Conservation (phyloP, 2,797 vertebrate genomes). For the Trachurus trachurus region DNA sequence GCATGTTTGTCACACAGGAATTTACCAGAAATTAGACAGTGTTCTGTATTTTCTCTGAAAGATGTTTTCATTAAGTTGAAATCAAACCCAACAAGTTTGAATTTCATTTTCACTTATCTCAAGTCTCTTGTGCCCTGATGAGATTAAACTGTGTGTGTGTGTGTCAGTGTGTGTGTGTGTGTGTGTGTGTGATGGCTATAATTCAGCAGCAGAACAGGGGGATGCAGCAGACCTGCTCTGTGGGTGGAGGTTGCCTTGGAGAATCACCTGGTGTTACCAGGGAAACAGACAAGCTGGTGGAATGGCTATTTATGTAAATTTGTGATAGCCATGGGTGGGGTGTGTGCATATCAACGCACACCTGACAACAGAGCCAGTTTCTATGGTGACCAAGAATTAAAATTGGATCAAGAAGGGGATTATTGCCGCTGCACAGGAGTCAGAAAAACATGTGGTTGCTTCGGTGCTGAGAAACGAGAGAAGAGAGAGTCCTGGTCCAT, state of each 20-base stretch:
- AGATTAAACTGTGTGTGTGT: slow-evolving; percentile 6
- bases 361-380: slow-evolving; percentile 75
- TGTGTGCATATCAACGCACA: slow-evolving; percentile 58
- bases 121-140: neutral
- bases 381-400: slow-evolving; percentile 67
- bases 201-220: slow-evolving; percentile 30
- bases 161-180: slow-evolving; percentile 19
- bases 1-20: neutral
- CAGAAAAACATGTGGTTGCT: slow-evolving; percentile 2
- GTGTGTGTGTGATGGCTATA: neutral
- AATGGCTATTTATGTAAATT: slow-evolving; percentile 78
- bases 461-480: slow-evolving; percentile 16
- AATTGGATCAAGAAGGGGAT: slow-evolving; percentile 46
- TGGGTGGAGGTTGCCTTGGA: slow-evolving; percentile 77
- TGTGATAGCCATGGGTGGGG: slow-evolving; percentile 53
- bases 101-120: slow-evolving; percentile 29
- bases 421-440: slow-evolving; percentile 32
- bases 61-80: slow-evolving; percentile 35
- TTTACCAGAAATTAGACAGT: neutral
- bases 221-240: slow-evolving; percentile 52
- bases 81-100: slow-evolving; percentile 32
- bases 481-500: slow-evolving; percentile 17
- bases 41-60: neutral
- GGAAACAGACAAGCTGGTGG: slow-evolving; percentile 78
- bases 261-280: slow-evolving; percentile 83